Conservation (phyloP, 2,888 invertebrate genomes). For the Lottia gigantea region DNA sequence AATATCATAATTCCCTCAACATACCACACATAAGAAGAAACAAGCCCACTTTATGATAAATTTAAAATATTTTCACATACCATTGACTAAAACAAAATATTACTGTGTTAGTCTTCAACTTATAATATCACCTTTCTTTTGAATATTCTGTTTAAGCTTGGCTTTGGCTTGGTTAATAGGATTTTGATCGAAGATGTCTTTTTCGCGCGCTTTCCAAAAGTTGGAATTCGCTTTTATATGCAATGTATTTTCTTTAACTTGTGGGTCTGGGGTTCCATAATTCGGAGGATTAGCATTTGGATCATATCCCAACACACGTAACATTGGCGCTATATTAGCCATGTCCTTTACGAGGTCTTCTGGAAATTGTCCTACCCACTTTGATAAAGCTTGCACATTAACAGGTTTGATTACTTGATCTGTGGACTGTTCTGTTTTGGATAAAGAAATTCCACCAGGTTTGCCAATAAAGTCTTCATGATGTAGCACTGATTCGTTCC, state of each 20-base stretch:
- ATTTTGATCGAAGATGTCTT: conserved; percentile 40
- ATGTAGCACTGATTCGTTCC: conserved; percentile 95
- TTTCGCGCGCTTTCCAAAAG: conserved; percentile 60
- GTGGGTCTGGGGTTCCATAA: conserved; percentile 84
- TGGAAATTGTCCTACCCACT: conserved; percentile 71
- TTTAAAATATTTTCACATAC: too few relatives aligned
- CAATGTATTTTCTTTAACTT: conserved; percentile 70
- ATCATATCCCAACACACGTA: conserved; percentile 88
- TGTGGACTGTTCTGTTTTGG: conserved; percentile 96
- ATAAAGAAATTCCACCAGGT: conserved; percentile 91
- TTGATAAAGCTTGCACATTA: conserved; percentile 88
- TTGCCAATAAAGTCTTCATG: conserved; percentile 97
- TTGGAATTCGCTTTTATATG: conserved; percentile 66
- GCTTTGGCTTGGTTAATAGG: background rate
- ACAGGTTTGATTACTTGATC: conserved; percentile 99
- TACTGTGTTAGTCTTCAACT: too few relatives aligned
- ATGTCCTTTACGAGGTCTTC: conserved; percentile 92
- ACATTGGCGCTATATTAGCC: conserved; percentile 94
- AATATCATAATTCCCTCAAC: too few relatives aligned
- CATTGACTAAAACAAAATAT: too few relatives aligned
- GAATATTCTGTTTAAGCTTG: too few relatives aligned
- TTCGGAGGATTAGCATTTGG: conserved; percentile 95
- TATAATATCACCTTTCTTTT: too few relatives aligned
- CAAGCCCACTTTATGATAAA: too few relatives aligned
- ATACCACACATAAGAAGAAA: too few relatives aligned